Evolutionary conservation across 2,797 vertebrate genomes (phyloP).

Genomic region (Mormyrus proboscirostris): DNA sequence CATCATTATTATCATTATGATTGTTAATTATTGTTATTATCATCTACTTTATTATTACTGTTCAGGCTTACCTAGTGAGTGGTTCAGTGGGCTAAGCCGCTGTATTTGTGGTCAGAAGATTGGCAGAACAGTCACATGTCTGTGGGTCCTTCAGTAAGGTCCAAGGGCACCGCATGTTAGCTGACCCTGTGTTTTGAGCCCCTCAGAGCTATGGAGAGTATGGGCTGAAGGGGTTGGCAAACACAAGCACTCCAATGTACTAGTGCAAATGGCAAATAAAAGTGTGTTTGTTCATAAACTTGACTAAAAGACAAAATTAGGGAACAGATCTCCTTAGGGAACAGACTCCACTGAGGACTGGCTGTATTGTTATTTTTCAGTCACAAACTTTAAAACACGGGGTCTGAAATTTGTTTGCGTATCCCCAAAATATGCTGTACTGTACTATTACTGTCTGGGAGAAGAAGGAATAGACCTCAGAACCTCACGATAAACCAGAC

Average conservation of each 20-base stretch:
- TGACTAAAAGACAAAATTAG: background rate
- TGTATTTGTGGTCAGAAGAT: background rate
- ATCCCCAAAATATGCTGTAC: background rate
- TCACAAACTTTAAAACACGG: background rate
- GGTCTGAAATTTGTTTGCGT: background rate
- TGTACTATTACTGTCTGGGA: background rate
- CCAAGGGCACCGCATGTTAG: background rate
- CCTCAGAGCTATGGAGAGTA: background rate
- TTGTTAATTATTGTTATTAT: background rate
- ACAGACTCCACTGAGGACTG: background rate
- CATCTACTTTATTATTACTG: background rate
- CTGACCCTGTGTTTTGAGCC: background rate
- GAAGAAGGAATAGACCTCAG: background rate
- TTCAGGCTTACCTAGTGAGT: background rate
- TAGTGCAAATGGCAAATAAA: background rate
- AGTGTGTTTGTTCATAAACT: background rate
- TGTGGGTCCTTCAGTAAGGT: background rate
- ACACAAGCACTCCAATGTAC: background rate
- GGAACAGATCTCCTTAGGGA: background rate
- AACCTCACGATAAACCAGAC: background rate
- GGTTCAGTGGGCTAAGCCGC: background rate
- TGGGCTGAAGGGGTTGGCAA: background rate
- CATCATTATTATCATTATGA: background rate
- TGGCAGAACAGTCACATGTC: background rate
- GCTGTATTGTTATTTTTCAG: background rate